Percentiles rank a stretch among this genome's conserved stretches.
Conservation (phyloP, 2,888 invertebrate species). For the Xestobium rufovillosum region DNA sequence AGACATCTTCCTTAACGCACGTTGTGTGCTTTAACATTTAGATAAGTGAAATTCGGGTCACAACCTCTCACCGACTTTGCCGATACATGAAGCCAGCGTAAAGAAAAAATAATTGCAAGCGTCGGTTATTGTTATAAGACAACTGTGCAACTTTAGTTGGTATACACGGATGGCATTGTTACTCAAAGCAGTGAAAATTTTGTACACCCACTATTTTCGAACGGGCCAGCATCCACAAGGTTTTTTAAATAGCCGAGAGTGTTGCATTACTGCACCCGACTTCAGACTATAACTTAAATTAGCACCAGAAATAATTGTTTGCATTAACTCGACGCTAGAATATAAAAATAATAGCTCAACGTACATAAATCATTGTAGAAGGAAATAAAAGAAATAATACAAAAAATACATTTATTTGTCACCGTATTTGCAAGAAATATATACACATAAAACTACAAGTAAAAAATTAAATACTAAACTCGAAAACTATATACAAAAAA, state of each 20-base stretch:
- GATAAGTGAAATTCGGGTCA: slow-evolving; percentile 41
- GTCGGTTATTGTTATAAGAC: too few species aligned
- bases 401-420: slow-evolving; percentile 26
- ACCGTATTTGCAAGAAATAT: slow-evolving; percentile 22
- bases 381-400: too few species aligned
- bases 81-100: slow-evolving; percentile 13
- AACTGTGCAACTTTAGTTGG: slow-evolving; percentile 11
- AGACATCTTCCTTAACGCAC: slow-evolving; percentile 33
- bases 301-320: too few species aligned
- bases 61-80: slow-evolving; percentile 35
- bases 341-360: too few species aligned
- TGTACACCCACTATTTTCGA: too few species aligned
- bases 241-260: too few species aligned
- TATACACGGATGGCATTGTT: slow-evolving; percentile 13
- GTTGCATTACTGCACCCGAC: too few species aligned
- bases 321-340: too few species aligned
- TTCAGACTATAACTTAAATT: too few species aligned
- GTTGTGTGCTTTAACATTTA: slow-evolving; percentile 35
- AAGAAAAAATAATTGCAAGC: slow-evolving; percentile 17
- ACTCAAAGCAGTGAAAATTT: slow-evolving; percentile 10
- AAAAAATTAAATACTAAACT: neutral
- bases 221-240: slow-evolving; percentile 19
- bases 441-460: neutral
- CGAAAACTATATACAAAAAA: neutral
- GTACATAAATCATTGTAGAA: too few species aligned